A percentile compares a stretch with the other conserved stretches of the same genome.
phyloP scores from a whole-genome alignment of 2,888 invertebrate species.

The Leucoma salicis region DNA sequence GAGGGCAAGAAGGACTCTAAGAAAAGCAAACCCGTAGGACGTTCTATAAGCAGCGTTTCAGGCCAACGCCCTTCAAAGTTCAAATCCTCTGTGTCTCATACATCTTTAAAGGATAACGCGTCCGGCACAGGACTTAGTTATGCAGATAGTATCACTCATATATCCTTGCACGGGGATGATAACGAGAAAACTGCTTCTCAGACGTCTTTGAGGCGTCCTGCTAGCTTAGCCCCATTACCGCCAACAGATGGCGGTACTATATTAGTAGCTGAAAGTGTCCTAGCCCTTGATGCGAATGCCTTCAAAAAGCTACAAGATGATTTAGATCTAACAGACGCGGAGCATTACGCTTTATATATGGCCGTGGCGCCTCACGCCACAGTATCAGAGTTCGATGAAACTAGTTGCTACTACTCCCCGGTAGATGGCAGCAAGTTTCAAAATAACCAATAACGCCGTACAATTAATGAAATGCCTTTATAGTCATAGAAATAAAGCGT shows the following conservation, averaged over 20 bases:
- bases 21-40: constrained; percentile 73
- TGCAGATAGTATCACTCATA: constrained; percentile 84
- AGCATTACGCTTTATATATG: constrained; percentile 93
- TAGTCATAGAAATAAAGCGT: background rate
- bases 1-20: constrained; percentile 54
- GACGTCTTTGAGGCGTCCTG: constrained; percentile 49
- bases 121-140: constrained; percentile 68
- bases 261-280: constrained; percentile 80
- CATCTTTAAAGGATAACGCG: constrained; percentile 68
- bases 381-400: constrained; percentile 93
- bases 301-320: constrained; percentile 74
- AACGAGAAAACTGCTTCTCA: constrained; percentile 62
- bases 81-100: constrained; percentile 64
- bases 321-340: constrained; percentile 91
- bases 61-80: constrained; percentile 80
- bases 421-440: constrained; percentile 89
- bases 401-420: constrained; percentile 92
- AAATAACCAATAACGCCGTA: constrained; percentile 32
- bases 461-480: background rate
- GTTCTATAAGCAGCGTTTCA: constrained; percentile 84
- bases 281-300: constrained; percentile 67
- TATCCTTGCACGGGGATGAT: constrained; percentile 84
- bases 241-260: constrained; percentile 82
- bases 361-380: constrained; percentile 93
- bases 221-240: constrained; percentile 61